A percentile compares a stretch with the other conserved stretches of the same genome.
These are phyloP conservation scores for Anarhynchus alexandrinus DNA, from an alignment of 2,113 vertebrate species.

Conservation along the genomic window DNA sequence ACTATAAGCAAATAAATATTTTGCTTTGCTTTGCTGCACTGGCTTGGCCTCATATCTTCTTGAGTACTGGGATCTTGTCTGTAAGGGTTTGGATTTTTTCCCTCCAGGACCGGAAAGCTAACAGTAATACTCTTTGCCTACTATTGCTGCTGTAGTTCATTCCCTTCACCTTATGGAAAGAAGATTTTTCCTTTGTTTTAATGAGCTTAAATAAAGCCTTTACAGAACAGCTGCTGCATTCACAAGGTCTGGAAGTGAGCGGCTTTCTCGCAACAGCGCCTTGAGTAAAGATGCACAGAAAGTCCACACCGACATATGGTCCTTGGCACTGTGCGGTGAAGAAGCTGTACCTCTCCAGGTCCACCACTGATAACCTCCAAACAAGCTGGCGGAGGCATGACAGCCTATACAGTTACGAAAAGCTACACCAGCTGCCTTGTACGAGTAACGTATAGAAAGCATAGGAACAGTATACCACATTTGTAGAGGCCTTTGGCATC, in stretches of 20 bases:
- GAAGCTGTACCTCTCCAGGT: background rate
- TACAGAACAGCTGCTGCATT: constrained; percentile 44
- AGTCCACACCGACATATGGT: background rate
- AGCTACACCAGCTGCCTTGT: background rate
- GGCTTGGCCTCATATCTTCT: background rate
- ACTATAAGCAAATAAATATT: background rate
- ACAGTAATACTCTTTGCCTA: background rate
- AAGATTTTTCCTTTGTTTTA: constrained; percentile 45
- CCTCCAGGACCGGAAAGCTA: background rate
- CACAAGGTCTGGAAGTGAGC: background rate
- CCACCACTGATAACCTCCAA: fast-evolving
- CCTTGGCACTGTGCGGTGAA: background rate
- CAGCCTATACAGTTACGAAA: background rate
- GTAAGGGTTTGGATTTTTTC: fast-evolving
- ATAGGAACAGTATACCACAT: fast-evolving
- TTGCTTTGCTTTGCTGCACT: background rate
- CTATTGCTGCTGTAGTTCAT: background rate
- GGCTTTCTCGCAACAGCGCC: background rate
- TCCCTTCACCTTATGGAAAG: constrained; percentile 28
- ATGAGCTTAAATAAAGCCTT: constrained; percentile 54
- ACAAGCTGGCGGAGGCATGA: background rate
- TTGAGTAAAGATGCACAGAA: background rate
- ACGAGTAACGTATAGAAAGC: background rate
- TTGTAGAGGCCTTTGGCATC: background rate
- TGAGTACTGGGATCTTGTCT: background rate